Base-by-base conservation (phyloP, 30 jellyfish, hydroid and myxozoan species). In the Hydractinia symbiolongicarpus region DNA sequence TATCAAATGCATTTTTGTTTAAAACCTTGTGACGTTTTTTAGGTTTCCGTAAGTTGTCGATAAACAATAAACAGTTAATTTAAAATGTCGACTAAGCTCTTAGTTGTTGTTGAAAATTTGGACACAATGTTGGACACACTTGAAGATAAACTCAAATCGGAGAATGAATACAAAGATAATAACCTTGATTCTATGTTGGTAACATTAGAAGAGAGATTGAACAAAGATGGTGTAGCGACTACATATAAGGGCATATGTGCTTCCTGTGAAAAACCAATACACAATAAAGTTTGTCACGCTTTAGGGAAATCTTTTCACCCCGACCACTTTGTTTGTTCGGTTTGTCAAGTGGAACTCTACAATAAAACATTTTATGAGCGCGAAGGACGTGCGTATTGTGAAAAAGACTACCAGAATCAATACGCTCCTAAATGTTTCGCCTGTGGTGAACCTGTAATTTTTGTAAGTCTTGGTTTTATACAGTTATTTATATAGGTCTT, bases 171-270 rank as follows among this genome's bases (percentile, higher is more conserved):
- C 16, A 64, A 64, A 44, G 4, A n/a, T 44, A n/a, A 64, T 13
- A 51, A 64, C 17, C 80, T 71, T 30, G 80, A 71, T 20, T 19
- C 44, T 7, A 71, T 71, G 80, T 14, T 71, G 9, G 80, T 15
- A 7, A 71, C 60, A 6, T 20, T 71, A 53, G 80, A 71, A 20
- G 68, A 71, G 51, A 49, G 80, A n/a, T 71, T 71, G 67, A 50
- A 20, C 53, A 71, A 71, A 71, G 61, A 30, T 71, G 80, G 80
- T 15, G 61, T 71, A 8, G 15, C 80, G n/a, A 71, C 80, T 20
- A 20, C 56, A 49, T 71, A 71, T 20, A 71, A 71, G 61, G 80
- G 80, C 74, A 51, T 64, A n/a, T 64, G 74, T 64, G 74, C 16
- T 4, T n/a, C 74, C 16, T 64, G 74, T 13, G 74, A 64, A 13